Percentiles rank a stretch among this genome's conserved stretches.
Conservation (phyloP, 2,888 invertebrate species). For the Elmis aenea region DNA sequence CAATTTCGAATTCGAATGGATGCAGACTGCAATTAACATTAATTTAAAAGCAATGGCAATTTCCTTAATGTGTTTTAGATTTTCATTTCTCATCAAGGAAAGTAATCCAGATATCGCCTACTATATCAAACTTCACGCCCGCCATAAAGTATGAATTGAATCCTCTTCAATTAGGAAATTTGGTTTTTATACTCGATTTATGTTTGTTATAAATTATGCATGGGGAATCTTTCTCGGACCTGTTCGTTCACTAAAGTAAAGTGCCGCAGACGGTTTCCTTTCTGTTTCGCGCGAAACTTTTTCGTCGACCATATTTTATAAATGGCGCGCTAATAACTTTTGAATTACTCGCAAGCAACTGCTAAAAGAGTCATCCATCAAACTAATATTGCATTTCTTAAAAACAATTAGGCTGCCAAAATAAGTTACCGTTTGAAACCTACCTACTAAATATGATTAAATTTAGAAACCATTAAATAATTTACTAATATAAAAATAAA, state of each 20-base stretch:
- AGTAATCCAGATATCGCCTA: slow-evolving; percentile 46
- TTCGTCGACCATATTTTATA: not conserved
- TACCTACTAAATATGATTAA: too few species aligned
- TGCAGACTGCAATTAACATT: slow-evolving; percentile 44
- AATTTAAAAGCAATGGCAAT: slow-evolving; percentile 47
- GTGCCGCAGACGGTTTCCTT: not conserved
- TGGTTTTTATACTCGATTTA: slow-evolving; percentile 41
- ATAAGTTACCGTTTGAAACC: too few species aligned
- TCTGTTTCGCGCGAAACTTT: not conserved
- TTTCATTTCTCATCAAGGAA: slow-evolving; percentile 48
- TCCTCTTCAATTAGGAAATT: slow-evolving; percentile 45
- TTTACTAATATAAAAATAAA: too few species aligned
- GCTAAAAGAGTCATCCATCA: too few species aligned
- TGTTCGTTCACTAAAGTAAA: not conserved
- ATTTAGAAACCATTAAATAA: too few species aligned
- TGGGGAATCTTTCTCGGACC: slow-evolving; percentile 4
- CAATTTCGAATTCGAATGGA: slow-evolving; percentile 40
- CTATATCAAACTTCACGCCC: slow-evolving; percentile 46
- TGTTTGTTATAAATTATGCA: slow-evolving; percentile 16
- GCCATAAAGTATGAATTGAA: slow-evolving; percentile 40
- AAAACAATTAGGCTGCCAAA: too few species aligned
- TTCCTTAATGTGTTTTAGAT: slow-evolving; percentile 48
- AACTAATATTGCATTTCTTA: too few species aligned
- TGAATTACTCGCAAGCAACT: too few species aligned
- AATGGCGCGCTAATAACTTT: too few species aligned